Conservation (phyloP, 2,888 invertebrate species). For the Eupithecia vulgata region DNA sequence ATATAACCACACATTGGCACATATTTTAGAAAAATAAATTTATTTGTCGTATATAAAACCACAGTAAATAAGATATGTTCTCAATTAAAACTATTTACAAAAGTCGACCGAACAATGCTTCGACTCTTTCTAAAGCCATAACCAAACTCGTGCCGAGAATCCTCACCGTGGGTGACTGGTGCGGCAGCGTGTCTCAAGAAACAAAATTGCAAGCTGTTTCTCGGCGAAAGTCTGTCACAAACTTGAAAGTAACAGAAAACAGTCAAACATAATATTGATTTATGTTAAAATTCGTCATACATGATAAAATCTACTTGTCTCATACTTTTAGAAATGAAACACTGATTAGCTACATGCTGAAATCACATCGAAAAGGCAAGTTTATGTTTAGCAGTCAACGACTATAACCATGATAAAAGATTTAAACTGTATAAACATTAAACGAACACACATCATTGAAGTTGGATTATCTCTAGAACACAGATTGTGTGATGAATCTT, state of each 20-base stretch:
- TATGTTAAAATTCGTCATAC: slow-evolving; percentile 36
- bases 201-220: neutral
- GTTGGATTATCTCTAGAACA: slow-evolving; percentile 1
- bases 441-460: slow-evolving; percentile 34
- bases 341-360: slow-evolving; percentile 23
- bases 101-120: slow-evolving; percentile 32
- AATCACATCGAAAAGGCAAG: slow-evolving; percentile 33
- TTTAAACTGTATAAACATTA: slow-evolving; percentile 27
- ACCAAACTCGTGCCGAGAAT: slow-evolving; percentile 22
- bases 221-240: slow-evolving; percentile 8
- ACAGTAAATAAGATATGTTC: slow-evolving; percentile 47
- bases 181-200: neutral
- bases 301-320: slow-evolving; percentile 35
- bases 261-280: slow-evolving; percentile 39
- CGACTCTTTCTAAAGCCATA: slow-evolving; percentile 23
- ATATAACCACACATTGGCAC: slow-evolving; percentile 44
- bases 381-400: slow-evolving; percentile 18
- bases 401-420: slow-evolving; percentile 16
- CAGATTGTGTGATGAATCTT: slow-evolving; percentile 3
- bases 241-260: slow-evolving; percentile 32
- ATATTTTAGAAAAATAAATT: slow-evolving; percentile 48
- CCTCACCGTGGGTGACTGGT: neutral
- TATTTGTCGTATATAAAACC: slow-evolving; percentile 45
- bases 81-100: slow-evolving; percentile 47
- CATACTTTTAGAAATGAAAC: slow-evolving; percentile 26